Conservation (phyloP, 1,140 invertebrate genomes). For the Geopemphigus sp. region DNA sequence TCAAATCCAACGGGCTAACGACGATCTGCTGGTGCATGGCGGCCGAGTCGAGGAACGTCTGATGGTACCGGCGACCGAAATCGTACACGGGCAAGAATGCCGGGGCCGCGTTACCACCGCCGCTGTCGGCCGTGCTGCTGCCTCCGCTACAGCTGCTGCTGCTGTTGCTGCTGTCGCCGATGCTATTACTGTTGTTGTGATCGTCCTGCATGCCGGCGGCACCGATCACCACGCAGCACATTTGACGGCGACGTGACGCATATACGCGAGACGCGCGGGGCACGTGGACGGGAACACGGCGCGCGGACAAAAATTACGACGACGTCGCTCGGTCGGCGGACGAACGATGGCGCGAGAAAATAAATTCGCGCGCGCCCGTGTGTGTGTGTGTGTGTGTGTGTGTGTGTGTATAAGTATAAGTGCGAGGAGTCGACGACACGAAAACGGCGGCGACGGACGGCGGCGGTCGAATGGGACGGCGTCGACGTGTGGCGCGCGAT, state of each 20-base stretch:
- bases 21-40: conserved; percentile 15
- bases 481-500: conserved; percentile 18
- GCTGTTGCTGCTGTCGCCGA: neutral
- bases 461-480: neutral
- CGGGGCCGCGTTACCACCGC: neutral
- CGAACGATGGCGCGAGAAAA: too few relatives aligned
- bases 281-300: too few relatives aligned
- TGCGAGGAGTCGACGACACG: too few relatives aligned
- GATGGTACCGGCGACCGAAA: conserved; percentile 32
- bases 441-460: neutral
- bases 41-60: conserved; percentile 5
- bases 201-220: conserved; percentile 39
- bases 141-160: neutral
- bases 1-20: conserved; percentile 52
- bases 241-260: conserved; percentile 10
- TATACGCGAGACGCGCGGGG: too few relatives aligned
- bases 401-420: too few relatives aligned
- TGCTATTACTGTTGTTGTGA: neutral
- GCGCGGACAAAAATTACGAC: neutral
- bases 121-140: neutral
- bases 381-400: too few relatives aligned
- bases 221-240: conserved; percentile 47
- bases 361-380: too few relatives aligned
- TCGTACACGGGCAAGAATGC: conserved; percentile 39
- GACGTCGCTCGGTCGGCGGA: neutral